phyloP scores from a whole-genome alignment of 2,113 vertebrate species.

The Tinamus guttatus region DNA sequence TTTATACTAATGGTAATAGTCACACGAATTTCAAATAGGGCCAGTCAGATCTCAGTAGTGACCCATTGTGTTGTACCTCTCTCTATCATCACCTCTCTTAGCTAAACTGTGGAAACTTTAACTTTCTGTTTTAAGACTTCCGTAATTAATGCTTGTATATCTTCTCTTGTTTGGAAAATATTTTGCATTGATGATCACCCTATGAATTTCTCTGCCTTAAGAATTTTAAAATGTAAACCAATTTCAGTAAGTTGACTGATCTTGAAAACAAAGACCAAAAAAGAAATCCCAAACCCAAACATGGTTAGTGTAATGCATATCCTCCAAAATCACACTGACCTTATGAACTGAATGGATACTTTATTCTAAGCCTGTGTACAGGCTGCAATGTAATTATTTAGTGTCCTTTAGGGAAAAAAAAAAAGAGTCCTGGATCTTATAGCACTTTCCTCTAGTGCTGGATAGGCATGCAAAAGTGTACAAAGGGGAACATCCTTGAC shows the following conservation, averaged over 20 bases:
- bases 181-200: background rate
- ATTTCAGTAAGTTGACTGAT: background rate
- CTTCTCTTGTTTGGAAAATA: background rate
- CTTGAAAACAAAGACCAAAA: background rate
- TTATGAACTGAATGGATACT: background rate
- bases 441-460: background rate
- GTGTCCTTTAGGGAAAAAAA: background rate
- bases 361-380: background rate
- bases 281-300: background rate
- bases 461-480: background rate
- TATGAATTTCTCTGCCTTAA: background rate
- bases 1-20: background rate
- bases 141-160: fast-evolving
- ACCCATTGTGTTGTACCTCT: background rate
- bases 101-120: background rate
- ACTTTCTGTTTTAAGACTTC: background rate
- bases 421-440: background rate
- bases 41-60: background rate
- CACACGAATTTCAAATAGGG: background rate
- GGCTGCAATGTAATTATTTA: background rate
- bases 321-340: background rate
- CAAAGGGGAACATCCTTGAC: background rate
- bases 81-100: background rate
- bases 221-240: background rate
- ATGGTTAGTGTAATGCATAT: background rate